Base-by-base conservation (phyloP, 2,888 invertebrate species). In the Leptinotarsa tumamoca region DNA sequence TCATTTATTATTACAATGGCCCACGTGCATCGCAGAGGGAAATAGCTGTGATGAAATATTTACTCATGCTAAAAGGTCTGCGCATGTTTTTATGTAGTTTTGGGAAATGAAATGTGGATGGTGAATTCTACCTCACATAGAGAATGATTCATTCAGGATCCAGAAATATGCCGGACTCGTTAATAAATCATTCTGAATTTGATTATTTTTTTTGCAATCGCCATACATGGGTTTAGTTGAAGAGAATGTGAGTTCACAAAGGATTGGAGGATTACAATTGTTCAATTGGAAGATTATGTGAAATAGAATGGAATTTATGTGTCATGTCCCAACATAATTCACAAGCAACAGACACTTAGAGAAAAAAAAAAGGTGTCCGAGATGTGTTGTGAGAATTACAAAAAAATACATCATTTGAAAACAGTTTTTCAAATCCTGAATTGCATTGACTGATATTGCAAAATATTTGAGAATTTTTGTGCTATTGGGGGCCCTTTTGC, bases 101-200 rank as follows among this genome's bases (percentile, higher is more conserved):
- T 21, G 58, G 23, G 58, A 58, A 58, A 58, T 58, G 58, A 58
- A 58, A 58, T 21, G 23, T 58, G 21, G 58, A 21, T 58, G 23
- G 58, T 27, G 23, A 58, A 58, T 58, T 58, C 14, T 23, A 23
- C 13, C 4, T 58, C 58, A 58, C 17, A 58, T 23, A 58, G 23
- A 58, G 4, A 58, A 58, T 27, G 23, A 58, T 58, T 58, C 58
- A 58, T 58, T 23, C 58, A 58, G 58, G 58, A 58, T 15, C 23
- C 58, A 58, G 58, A 58, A 58, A 58, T 58, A 58, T 58, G 15
- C 58, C 23, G 58, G 58, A 7, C 23, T 15, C 58, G 14, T 58
- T 14, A 58, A 58, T 58, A 58, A 58, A 21, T 58, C 58, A 58
- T 23, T 58, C 4, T 58, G 58, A 23, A 23, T 58, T 23, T 58